A percentile compares a stretch with the other conserved stretches of the same genome.
Conservation (phyloP, 2,888 invertebrate genomes). For the Luffia ferchaultella region DNA sequence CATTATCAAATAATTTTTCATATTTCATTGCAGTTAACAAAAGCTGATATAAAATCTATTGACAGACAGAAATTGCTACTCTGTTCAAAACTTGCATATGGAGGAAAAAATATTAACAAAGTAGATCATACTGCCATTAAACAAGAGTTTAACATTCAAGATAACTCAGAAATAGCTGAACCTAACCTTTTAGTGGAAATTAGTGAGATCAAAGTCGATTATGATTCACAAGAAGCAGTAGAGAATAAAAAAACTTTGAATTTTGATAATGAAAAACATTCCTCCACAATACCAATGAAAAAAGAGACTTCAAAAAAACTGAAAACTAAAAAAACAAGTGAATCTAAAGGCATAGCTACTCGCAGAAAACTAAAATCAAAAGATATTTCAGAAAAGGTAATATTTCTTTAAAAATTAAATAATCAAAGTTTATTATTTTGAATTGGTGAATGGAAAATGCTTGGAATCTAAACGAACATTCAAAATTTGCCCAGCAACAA, state of each 20-base stretch:
- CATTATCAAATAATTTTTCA: not conserved
- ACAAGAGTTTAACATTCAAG: not conserved
- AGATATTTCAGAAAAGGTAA: too few species aligned
- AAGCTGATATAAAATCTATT: not conserved
- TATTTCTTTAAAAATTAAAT: too few species aligned
- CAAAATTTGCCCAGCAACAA: too few species aligned
- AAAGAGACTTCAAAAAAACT: not conserved
- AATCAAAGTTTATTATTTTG: too few species aligned
- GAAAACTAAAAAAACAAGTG: not conserved
- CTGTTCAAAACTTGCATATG: not conserved
- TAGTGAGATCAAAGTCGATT: not conserved
- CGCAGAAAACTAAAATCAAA: too few species aligned
- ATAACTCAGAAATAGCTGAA: not conserved
- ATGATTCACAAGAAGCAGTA: not conserved
- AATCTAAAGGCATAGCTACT: too few species aligned
- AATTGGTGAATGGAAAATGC: too few species aligned
- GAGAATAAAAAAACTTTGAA: not conserved
- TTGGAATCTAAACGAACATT: too few species aligned
- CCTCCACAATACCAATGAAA: not conserved
- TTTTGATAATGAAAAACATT: not conserved
- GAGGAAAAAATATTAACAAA: not conserved
- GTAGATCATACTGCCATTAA: not conserved
- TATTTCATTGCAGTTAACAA: not conserved
- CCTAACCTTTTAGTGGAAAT: not conserved
- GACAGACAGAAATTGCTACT: not conserved